Evolutionary conservation across 2,113 vertebrate species (phyloP), one percentile per base, ranked within the genome.

Genomic region (Eonycteris spelaea): DNA sequence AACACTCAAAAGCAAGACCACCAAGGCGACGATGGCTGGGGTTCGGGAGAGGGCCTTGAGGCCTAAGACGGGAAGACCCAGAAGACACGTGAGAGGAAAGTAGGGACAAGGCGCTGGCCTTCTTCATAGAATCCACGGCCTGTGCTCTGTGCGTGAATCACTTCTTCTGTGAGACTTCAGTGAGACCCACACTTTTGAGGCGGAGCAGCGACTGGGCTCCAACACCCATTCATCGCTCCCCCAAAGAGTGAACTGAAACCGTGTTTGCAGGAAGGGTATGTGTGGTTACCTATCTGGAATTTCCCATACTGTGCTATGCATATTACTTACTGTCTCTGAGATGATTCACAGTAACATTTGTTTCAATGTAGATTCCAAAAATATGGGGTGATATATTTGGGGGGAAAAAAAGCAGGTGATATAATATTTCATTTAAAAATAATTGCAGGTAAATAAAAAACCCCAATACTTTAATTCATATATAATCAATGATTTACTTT

Each of bases 1-100:
- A n/a, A 99, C 87, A 55, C 99, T 99, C 71, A 98, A 97, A 79
- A 99, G 89, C 80, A 99, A 98, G 93, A 99, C 98, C 61, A 98
- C 97, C 63, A 99, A 74, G 70, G 99, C 98, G 63, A 99, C 92
- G 38, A 98, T 83, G 78, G 97, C 97, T 48, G 99, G 98, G 5
- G 98, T 98, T 97, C 98, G 98, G 93, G 98, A 99, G 71, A 98
- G 98, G 80, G 98, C 98, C 95, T 97, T 98, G 95, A 95, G 92
- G 96, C 51, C 98, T 98, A 75, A 55, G 97, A 95, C 14, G 91
- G 83, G 97, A 86, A 55, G 15, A 80, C 5, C 43, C 38, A 35
- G 35, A 86, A 94, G 91, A 40, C 6, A 51, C 1, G 1, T 6
- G 86, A 90, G 26, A 30, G 16, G 3, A 45, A 38, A 3, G 48